Base-by-base conservation (phyloP, 2,888 invertebrate genomes). In the Antitype chi region DNA sequence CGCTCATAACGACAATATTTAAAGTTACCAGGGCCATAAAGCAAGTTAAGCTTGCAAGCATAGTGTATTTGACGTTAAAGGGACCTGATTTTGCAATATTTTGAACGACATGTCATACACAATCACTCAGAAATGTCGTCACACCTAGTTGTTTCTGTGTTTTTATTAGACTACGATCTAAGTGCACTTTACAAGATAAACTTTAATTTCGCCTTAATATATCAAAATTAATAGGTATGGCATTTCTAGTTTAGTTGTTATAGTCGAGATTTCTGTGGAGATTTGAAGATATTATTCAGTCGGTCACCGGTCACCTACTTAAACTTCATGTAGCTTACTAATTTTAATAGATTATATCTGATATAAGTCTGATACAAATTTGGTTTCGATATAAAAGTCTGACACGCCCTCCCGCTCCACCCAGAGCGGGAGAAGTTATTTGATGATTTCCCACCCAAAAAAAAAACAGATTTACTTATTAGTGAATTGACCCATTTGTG, bases 101-200 rank as follows among this genome's bases (percentile, higher is more conserved):
- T 47, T 43, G 23, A 25, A 32, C 17, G 17, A 59, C 28, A 43
- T 28, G 47, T 52, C n/a, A 43, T 32, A 3, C 17, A 20, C 28
- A 43, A 43, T 71, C 23, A 53, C 1, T 75, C 38, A 38, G 32
- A 15, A 15, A 70, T 55, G 32, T 73, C 17, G 17, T 72, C 72
- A 15, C 25, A 80, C 15, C 11, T 59, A 25, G 80, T 59, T n/a
- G 17, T 79, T 71, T 62, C 43, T 53, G 2, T 25, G 20, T 25
- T 20, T 6, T 25, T 38, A 70, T 38, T 52, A 25, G 23, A 57
- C 2, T 47, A 49, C 38, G n/a, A 57, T 78, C 23, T 28, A 49
- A 76, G 47, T 57, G 57, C 7, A 38, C 5, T 23, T 78, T 23
- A 77, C 17, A 25, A 17, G 9, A 32, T 28, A 55, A 67, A 78